Evolutionary conservation across 2,888 invertebrate genomes (phyloP), one percentile per base, ranked within the genome.

Genomic region (Lottia gigantea): DNA sequence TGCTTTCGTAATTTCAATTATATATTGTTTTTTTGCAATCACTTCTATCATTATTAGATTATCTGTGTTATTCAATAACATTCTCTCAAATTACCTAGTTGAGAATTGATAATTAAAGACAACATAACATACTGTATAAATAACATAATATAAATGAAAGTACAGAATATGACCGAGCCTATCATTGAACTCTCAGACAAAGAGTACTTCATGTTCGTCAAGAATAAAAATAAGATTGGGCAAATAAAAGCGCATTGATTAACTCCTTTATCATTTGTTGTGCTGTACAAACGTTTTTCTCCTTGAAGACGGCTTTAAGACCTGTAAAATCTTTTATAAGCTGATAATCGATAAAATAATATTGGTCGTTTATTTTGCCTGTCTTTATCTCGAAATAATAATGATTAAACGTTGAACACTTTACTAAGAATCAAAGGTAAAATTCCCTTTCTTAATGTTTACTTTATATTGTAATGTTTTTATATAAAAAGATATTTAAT

Each of bases 231-330:
- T 12, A 55, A 55, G 55, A 55, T 55, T 55, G 55, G 23, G 23
- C 23, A 55, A 55, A 55, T 55, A 55, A 55, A 55, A 23, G 19
- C 12, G 55, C 19, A 55, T 55, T 55, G 55, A 55, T 55, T 55
- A 55, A 55, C 19, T 55, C 55, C 14, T 55, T 55, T 23, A 55
- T 55, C 55, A 55, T 19, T 55, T 55, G 55, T 55, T 55, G 55
- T 55, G 55, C 23, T 55, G 55, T 23, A 55, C 55, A 55, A 55
- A 55, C 55, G 23, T 19, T 55, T 55, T 55, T 55, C 55, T 55
- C 55, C 55, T 55, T 55, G 55, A 55, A 23, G 55, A 55, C 19
- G 55, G 40, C 40, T 23, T 55, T 55, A 55, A 55, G 19, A 55
- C 55, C 55, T 55, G 55, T 23, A 55, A 23, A 55, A 55, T 55